Conservation (phyloP, 1,140 invertebrate species). For the Coenobita brevimanus region DNA sequence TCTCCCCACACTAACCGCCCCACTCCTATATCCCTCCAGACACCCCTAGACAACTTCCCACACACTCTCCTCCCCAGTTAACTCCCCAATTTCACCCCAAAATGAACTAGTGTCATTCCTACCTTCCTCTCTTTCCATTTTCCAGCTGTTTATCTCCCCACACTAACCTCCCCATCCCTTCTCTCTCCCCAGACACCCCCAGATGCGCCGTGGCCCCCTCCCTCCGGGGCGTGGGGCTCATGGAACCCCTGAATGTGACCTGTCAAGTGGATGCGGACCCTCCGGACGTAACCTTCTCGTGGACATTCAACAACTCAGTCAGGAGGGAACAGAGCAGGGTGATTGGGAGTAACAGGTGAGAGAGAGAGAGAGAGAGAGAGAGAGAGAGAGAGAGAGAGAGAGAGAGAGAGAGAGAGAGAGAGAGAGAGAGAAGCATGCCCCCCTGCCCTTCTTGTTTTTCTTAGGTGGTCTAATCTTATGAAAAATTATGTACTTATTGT, state of each 20-base stretch:
- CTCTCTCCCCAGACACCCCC: neutral
- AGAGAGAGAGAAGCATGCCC: no score
- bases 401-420: no score
- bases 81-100: neutral
- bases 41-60: no score
- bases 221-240: slow-evolving; percentile 8
- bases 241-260: slow-evolving; percentile 25
- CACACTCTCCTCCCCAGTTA: neutral
- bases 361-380: no score
- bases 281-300: slow-evolving; percentile 26
- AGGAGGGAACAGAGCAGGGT: neutral
- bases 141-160: no score
- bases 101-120: neutral
- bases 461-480: no score
- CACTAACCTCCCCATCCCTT: neutral
- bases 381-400: no score
- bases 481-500: no score
- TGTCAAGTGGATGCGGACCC: slow-evolving; percentile 30
- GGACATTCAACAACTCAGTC: slow-evolving; percentile 30
- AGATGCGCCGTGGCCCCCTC: slow-evolving; percentile 4
- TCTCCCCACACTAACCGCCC: neutral
- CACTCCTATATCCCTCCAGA: no score
- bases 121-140: neutral
- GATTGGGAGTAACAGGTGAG: neutral
- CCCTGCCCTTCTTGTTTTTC: no score